Evolutionary conservation across 1,140 invertebrate genomes (phyloP), one percentile per base, ranked within the genome.

Genomic region (Ceratina japonica): DNA sequence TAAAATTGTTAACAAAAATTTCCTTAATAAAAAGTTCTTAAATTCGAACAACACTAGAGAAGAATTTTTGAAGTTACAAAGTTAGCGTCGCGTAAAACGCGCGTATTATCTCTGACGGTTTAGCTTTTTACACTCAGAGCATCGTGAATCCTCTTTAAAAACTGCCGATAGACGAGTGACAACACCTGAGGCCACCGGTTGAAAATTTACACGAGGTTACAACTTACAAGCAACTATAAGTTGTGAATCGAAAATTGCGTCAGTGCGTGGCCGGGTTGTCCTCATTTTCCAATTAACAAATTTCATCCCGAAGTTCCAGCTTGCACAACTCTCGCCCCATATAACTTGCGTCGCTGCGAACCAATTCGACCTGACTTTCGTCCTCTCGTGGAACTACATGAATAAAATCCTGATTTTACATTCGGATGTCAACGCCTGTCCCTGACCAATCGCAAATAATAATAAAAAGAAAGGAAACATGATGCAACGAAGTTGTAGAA

Each of bases 201-300:
- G 4, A 16, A 68, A 27, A 52, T 22, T 68, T 68, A 52, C 16
- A 68, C 18, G 27, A 13, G 5, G 49, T 69, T 27, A 58, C 16
- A 52, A 31, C 27, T 1, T 52, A 51, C 44, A 8, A 8, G 20
- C 1, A 37, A 4, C 27, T 31, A 4, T 54, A 69, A 69, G 49
- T 69, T 69, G 27, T 16, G 15, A 24, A 24, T n/a, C 52, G 51
- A n/a, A 54, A 69, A 54, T 27, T 18, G 3, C 8, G 16, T 7
- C 16, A 16, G 18, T 44, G 18, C 44, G 37, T 54, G 10, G 16
- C 20, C 22, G 0, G 3, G 0, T 5, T 16, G 0, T 12, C 3
- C 16, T 69, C 49, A n/a, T 69, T 69, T 69, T 54, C 49, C 24
- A 69, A 69, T 69, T 69, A 69, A 69, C 66, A 49, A 31, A 31